Evolutionary conservation across 2,888 invertebrate species (phyloP), one percentile per base, ranked within the genome.

Genomic region (Sarcophaga carnaria): DNA sequence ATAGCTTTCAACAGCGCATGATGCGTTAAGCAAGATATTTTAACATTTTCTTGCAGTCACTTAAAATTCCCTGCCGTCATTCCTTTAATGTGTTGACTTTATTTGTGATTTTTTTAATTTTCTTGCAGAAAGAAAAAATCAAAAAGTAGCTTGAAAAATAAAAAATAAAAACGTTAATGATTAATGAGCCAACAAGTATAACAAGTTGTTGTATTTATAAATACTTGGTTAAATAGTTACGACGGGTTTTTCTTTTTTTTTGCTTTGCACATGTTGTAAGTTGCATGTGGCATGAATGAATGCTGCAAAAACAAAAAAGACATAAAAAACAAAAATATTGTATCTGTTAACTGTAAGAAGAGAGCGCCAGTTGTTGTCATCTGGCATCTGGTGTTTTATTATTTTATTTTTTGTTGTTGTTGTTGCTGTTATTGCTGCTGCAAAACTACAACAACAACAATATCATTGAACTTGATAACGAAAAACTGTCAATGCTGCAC

Each of bases 121-220:
- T 63, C 25, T 71, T 77, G 45, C 64, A 47, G 45, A 37, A 37
- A 37, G 37, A 37, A 37, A 37, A 37, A 37, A 37, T 8, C 37
- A 37, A 8, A 10, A 17, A 54, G 17, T 17, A 54, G 54, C 17
- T 11, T 14, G 14, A 49, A 49, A 49, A 49, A 4, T 1, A 49
- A 14, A 14, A 66, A 37, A 20, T 79, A 37, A 37, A 37, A 37
- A 37, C 37, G 37, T 37, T 78, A 83, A 80, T 84, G 83, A 84
- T 84, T 76, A 84, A 84, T 84, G 80, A 80, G 84, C 64, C 84
- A 84, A 76, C 84, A 84, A 80, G 66, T 80, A 84, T 71, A 84
- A 84, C 83, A 80, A 83, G 79, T 83, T 83, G 83, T 70, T 84
- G 79, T 71, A 60, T 74, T 79, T 75, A 62, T 79, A 79, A 62